Evolutionary conservation across 2,113 vertebrate genomes (phyloP).

Genomic region (Acinonyx jubatus): DNA sequence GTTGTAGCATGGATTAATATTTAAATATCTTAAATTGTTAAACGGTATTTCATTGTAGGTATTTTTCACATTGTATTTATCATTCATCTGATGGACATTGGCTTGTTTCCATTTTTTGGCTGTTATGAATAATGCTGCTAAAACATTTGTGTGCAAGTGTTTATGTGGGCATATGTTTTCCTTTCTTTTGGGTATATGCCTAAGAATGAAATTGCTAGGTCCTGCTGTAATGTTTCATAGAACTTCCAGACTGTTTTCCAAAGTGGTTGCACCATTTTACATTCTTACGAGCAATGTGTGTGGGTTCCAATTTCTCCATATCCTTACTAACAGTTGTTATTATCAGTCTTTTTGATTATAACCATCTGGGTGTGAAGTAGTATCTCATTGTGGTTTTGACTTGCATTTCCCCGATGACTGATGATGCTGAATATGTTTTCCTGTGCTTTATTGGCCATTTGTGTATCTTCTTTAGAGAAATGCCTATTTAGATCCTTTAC

Average conservation of each 20-base stretch:
- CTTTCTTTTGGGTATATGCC: not conserved
- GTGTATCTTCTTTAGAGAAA: not conserved
- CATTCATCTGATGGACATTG: not conserved
- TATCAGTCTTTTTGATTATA: not conserved
- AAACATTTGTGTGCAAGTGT: not conserved
- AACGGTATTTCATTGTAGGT: not conserved
- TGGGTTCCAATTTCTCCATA: not conserved
- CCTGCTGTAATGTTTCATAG: not conserved
- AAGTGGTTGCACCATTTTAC: not conserved
- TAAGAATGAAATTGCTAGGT: not conserved
- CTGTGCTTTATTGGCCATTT: constrained; percentile 17
- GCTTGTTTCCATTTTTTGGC: not conserved
- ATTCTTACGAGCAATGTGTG: not conserved
- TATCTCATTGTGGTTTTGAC: not conserved
- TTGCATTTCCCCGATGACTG: not conserved
- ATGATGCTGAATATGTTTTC: not conserved
- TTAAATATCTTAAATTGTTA: not conserved
- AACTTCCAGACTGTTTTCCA: not conserved
- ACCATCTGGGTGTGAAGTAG: not conserved
- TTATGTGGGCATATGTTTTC: not conserved
- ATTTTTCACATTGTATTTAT: not conserved
- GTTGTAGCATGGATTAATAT: not conserved
- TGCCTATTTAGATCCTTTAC: not conserved
- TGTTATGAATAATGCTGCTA: not conserved
- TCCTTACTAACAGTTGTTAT: not conserved